phyloP scores from a whole-genome alignment of 2,797 vertebrate species.

The Hippocampus kuda region DNA sequence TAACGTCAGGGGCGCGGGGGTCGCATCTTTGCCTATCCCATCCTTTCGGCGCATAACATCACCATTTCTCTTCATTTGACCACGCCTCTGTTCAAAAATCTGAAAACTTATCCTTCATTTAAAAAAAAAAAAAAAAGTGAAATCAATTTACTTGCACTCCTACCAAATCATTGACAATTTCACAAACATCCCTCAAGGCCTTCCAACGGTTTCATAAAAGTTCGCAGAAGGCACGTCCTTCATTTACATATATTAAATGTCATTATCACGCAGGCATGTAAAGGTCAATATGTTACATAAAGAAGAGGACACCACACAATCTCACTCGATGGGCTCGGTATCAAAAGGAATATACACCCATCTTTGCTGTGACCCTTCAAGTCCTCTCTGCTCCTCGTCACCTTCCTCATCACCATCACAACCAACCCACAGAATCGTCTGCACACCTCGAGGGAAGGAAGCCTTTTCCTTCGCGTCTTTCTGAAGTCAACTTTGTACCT shows the following conservation, averaged over 20 bases:
- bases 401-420: conserved; percentile 6
- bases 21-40: background rate
- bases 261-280: background rate
- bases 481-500: background rate
- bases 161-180: conserved; percentile 21
- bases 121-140: background rate
- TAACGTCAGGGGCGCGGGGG: background rate
- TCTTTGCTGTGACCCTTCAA: background rate
- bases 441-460: conserved; percentile 1
- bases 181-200: conserved; percentile 42
- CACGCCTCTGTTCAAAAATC: conserved; percentile 4
- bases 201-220: background rate
- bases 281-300: background rate
- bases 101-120: conserved; percentile 7
- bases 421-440: background rate
- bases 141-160: conserved; percentile 10
- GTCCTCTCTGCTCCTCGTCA: background rate
- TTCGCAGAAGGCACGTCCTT: conserved; percentile 35
- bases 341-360: background rate
- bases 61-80: conserved; percentile 11
- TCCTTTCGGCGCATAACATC: conserved; percentile 5
- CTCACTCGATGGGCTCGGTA: background rate
- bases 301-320: background rate
- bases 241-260: conserved; percentile 33
- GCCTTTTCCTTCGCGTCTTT: background rate